phyloP scores from a whole-genome alignment of 2,797 vertebrate species.

The Epinephelus coioides region DNA sequence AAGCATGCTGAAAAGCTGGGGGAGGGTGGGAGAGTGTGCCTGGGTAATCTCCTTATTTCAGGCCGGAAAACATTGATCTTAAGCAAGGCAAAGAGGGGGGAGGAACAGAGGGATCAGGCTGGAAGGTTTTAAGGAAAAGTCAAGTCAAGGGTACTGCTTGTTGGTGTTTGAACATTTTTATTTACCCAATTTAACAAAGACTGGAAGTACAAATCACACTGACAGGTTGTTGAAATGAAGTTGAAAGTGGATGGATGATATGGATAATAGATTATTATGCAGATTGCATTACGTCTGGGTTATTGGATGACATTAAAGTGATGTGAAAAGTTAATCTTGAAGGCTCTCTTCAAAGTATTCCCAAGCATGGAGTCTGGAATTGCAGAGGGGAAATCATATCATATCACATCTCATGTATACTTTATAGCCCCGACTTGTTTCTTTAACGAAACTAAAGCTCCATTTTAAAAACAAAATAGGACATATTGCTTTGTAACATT shows the following conservation, averaged over 20 bases:
- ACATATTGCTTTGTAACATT: conserved; percentile 29
- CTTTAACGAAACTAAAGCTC: conserved; percentile 14
- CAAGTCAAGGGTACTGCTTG: conserved; percentile 42
- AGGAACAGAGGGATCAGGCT: conserved; percentile 46
- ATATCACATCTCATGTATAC: background rate
- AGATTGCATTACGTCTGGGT: conserved; percentile 13
- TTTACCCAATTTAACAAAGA: conserved; percentile 6
- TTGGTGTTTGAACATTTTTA: conserved; percentile 21
- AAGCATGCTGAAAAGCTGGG: conserved; percentile 75
- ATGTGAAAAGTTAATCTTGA: background rate
- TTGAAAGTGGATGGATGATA: background rate
- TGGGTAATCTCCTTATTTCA: conserved; percentile 85
- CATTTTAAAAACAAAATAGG: conserved; percentile 8
- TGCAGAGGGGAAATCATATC: background rate
- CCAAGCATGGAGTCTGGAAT: background rate
- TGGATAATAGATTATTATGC: conserved; percentile 16
- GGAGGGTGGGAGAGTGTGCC: conserved; percentile 60
- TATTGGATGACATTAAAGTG: background rate
- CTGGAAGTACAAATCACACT: background rate
- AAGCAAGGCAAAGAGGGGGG: conserved; percentile 42
- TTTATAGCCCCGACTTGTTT: conserved; percentile 3
- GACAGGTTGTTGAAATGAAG: background rate
- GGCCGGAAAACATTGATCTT: conserved; percentile 82
- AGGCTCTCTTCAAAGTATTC: conserved; percentile 6
- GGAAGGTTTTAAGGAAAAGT: conserved; percentile 48